phyloP scores from a whole-genome alignment of 1,140 invertebrate species.

The Metopolophium dirhodum region DNA sequence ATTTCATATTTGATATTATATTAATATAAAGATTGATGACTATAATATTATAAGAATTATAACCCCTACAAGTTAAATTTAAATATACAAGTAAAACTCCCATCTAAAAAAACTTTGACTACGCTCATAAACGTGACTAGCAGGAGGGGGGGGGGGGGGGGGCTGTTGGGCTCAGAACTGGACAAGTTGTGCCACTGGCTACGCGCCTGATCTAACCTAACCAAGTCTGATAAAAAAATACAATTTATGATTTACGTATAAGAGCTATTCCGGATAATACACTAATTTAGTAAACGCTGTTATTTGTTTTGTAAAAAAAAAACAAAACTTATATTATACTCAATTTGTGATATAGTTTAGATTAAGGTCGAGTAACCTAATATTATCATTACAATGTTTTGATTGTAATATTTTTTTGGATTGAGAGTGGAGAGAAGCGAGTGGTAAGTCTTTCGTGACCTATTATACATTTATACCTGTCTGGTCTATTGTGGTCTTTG shows the following conservation, averaged over 20 bases:
- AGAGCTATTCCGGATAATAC: not conserved
- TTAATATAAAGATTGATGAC: too few relatives aligned
- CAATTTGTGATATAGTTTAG: not conserved
- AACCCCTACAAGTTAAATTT: too few relatives aligned
- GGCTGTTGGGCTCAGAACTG: too few relatives aligned
- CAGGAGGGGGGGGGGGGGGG: too few relatives aligned
- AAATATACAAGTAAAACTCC: too few relatives aligned
- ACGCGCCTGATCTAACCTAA: too few relatives aligned
- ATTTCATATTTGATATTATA: too few relatives aligned
- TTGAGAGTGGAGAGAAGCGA: not conserved
- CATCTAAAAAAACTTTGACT: too few relatives aligned
- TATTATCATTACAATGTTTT: not conserved
- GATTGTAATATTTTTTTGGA: not conserved
- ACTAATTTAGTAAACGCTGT: not conserved
- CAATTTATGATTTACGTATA: not conserved
- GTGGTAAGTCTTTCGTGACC: not conserved
- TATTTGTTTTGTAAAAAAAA: not conserved
- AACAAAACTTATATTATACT: too few relatives aligned
- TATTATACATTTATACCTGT: slow-evolving; percentile 6
- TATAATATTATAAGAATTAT: too few relatives aligned
- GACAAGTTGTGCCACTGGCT: too few relatives aligned
- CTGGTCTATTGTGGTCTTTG: slow-evolving; percentile 27
- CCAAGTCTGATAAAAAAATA: not conserved
- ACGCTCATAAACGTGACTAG: too few relatives aligned
- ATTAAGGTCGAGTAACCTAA: not conserved